Base-by-base conservation (phyloP, 2,888 invertebrate genomes). In the Watsonalla binaria region DNA sequence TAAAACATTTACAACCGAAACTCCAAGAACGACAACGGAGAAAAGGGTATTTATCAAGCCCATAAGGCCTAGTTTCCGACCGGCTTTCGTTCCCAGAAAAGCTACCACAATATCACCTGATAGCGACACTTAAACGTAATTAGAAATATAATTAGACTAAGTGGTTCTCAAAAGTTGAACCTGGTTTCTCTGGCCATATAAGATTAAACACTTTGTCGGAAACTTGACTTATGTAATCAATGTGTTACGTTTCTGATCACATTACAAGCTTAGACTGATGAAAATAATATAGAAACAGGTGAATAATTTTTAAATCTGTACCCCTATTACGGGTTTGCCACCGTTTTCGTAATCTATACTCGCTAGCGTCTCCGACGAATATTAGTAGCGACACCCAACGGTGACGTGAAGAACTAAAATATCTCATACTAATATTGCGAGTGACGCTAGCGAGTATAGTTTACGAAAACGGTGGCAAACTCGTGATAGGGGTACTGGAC, bases 71-170 rank as follows among this genome's bases (percentile, higher is more conserved):
- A 80, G 72, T 52, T 78, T 85, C 56, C 68, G 91, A 58, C 90
- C 91, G 24, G 72, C 87, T 2, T 91, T 91, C 52, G 68, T 86
- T 7, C 85, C 86, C 0, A 81, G 86, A 66, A 86, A 81, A 77
- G 83, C 83, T 51, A 76, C 77, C 5, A 57, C 67, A 7, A 61
- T 83, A 48, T 70, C 82, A 15, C 76, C 78, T 14, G 64, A 61
- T 33, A 72, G 55, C 14, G 75, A 76, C 45, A 73, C 73, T 51
- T 75, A 74, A 45, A 60, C 64, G 49, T 46, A 59, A 62, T 60
- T 62, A 42, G 47, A 55, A 34, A 42, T 37, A 42, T 53, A 42
- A 50, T 51, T 54, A 37, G 57, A 63, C 54, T 58, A 59, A 52
- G 55, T 61, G 74, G 72, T 71, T 71, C 61, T 52, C 55, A 58